phyloP scores from a whole-genome alignment of 2,888 invertebrate species.

The Eurytoma californica region DNA sequence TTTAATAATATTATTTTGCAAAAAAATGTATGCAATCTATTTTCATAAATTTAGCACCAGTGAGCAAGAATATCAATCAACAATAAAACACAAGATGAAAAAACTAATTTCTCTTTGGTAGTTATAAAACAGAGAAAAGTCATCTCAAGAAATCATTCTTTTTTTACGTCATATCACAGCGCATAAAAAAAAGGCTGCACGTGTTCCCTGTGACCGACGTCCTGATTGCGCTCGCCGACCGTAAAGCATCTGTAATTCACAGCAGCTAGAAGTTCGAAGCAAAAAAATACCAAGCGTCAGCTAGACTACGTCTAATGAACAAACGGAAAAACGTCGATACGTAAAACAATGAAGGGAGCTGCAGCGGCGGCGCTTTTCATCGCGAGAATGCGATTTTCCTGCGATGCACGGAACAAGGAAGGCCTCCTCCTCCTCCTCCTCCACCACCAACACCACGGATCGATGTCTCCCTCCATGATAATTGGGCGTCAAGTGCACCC shows the following conservation, averaged over 20 bases:
- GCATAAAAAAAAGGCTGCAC: background rate
- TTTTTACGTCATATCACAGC: too few species aligned
- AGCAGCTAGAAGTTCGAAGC: background rate
- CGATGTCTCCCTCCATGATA: conserved; percentile 32
- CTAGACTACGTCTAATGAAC: background rate
- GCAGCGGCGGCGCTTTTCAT: conserved; percentile 14
- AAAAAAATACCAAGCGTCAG: background rate
- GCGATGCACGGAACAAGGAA: conserved; percentile 21
- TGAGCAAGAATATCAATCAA: background rate
- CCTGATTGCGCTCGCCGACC: background rate
- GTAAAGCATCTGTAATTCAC: background rate
- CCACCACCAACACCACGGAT: too few species aligned
- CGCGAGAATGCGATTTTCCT: conserved; percentile 22
- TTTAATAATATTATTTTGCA: too few species aligned
- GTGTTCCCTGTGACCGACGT: background rate
- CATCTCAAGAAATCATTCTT: too few species aligned
- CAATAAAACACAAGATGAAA: background rate
- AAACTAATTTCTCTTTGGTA: too few species aligned
- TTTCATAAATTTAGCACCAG: too few species aligned
- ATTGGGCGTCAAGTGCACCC: conserved; percentile 43
- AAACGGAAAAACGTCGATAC: conserved; percentile 43
- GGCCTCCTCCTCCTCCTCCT: background rate
- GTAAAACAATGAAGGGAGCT: conserved; percentile 31
- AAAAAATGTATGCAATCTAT: too few species aligned
- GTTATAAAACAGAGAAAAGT: too few species aligned